Base-by-base conservation (phyloP, 2,797 vertebrate genomes). In the Oreochromis mossambicus region DNA sequence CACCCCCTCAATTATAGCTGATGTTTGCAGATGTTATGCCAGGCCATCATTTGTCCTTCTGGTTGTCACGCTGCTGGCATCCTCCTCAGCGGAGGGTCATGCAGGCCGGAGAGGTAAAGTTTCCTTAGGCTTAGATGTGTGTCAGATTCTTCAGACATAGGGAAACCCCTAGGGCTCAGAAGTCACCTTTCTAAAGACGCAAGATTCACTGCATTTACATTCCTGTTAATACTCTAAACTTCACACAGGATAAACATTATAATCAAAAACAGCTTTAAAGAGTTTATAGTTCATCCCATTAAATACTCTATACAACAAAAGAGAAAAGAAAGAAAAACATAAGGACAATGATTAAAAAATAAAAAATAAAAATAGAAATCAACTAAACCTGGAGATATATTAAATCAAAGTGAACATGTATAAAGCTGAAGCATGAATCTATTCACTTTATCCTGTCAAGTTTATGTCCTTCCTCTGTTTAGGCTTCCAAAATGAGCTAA, bases 11-110 rank as follows among this genome's bases (percentile, higher is more conserved):
- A 50, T 75, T 32, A 75, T 50, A 50, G 79, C 26, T 21, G 24
- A 76, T 78, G 76, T 63, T 73, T 86, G 83, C 83, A 86, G 84
- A 81, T 88, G 79, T 86, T 70, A 21, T 17, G 61, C 24, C 78
- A 54, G 50, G 41, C 73, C 70, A 5, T 7, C 29, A 56, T 87
- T 83, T 54, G 75, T 63, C 82, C 43, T 66, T 13, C 29, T 12
- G 43, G 43, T 83, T 48, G 70, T 75, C 29, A 26, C 1, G 7
- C 12, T 15, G 38, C 58, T 58, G 82, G 77, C 75, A 2, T 80
- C 86, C 43, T 78, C n/a, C 55, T 11, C 38, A 14, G 70, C 19
- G 8, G 24, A 81, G 68, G 55, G 83, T 77, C 70, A 61, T 2
- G 2, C 26, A 34, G 41, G 78, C 24, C 7, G 26, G 5, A 63